Evolutionary conservation across 2,113 vertebrate species (phyloP).

Genomic region (Barbus barbus): DNA sequence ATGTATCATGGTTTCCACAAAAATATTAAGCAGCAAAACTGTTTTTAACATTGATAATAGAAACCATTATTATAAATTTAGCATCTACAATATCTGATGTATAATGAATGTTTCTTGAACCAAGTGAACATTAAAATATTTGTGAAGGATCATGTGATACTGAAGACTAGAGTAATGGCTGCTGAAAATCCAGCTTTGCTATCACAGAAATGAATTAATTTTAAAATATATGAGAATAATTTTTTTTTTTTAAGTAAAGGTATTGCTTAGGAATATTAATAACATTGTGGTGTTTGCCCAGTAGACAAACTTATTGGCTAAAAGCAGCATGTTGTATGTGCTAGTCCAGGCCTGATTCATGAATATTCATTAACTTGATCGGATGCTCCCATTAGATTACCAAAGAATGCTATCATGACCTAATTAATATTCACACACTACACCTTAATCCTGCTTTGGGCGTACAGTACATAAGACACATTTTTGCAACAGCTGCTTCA

Average conservation of each 20-base stretch:
- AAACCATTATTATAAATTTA: too few species aligned
- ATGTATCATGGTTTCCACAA: too few species aligned
- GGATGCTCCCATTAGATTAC: neutral
- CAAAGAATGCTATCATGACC: neutral
- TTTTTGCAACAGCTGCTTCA: slow-evolving; percentile 15
- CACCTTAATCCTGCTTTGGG: neutral
- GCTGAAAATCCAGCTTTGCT: neutral
- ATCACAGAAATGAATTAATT: too few species aligned
- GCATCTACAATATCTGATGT: too few species aligned
- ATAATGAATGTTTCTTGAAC: neutral
- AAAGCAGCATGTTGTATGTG: neutral
- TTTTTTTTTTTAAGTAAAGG: too few species aligned
- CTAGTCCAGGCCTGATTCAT: neutral
- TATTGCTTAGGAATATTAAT: too few species aligned
- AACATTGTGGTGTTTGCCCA: neutral
- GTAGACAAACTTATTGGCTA: neutral
- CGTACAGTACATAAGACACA: neutral
- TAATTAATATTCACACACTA: neutral
- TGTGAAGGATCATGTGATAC: neutral
- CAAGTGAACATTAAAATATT: neutral
- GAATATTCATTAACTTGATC: neutral
- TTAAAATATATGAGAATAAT: too few species aligned
- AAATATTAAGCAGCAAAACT: too few species aligned
- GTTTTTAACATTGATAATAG: too few species aligned
- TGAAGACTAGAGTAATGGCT: neutral